A percentile compares a stretch with the other conserved stretches of the same genome.
These are phyloP conservation scores for Drosophila arizonae DNA, from an alignment of 1,140 invertebrate species.

Conservation along the genomic window DNA sequence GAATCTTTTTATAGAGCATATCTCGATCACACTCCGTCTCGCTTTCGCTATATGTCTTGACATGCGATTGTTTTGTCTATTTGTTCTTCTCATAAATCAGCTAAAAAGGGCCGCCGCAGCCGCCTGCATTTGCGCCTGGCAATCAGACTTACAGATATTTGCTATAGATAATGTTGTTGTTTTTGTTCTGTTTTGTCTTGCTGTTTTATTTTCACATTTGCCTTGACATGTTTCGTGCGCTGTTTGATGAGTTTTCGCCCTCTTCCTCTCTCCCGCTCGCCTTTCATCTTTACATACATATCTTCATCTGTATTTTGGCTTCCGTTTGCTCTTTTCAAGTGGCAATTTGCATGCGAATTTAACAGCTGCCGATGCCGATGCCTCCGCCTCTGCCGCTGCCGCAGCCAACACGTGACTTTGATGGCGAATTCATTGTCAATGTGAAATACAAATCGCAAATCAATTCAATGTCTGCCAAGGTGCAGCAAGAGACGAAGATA, in stretches of 20 bases:
- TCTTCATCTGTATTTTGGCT: constrained; percentile 17
- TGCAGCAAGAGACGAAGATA: background rate
- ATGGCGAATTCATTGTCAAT: constrained; percentile 78
- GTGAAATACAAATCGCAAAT: constrained; percentile 64
- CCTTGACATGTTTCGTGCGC: constrained; percentile 54
- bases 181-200: constrained; percentile 13
- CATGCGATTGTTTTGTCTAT: constrained; percentile 46
- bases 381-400: constrained; percentile 26
- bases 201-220: constrained; percentile 13
- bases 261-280: background rate
- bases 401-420: constrained; percentile 73
- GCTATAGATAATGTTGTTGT: constrained; percentile 45
- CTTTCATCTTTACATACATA: constrained; percentile 5
- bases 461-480: constrained; percentile 32
- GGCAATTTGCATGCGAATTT: constrained; percentile 68
- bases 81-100: constrained; percentile 23
- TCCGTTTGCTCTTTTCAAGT: constrained; percentile 30
- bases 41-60: constrained; percentile 26
- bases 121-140: constrained; percentile 63
- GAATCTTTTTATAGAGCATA: background rate
- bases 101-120: constrained; percentile 31
- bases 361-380: constrained; percentile 53
- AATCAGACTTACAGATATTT: constrained; percentile 65
- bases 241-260: constrained; percentile 11
- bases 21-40: background rate